Evolutionary conservation across 2,797 vertebrate genomes (phyloP).

Genomic region (Siniperca obscura): DNA sequence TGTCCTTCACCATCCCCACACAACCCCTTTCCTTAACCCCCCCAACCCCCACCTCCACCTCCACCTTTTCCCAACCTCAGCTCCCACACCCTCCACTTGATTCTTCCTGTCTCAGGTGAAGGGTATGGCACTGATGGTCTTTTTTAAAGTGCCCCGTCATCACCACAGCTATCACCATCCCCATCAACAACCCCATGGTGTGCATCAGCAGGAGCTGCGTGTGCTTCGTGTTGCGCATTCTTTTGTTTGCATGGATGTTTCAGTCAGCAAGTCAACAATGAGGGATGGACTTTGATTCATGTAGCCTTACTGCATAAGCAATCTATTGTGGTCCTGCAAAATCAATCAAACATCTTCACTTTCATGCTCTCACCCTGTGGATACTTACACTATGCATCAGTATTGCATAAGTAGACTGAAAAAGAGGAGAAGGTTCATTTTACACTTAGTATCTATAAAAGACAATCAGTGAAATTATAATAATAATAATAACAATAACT

Average conservation of each 20-base stretch:
- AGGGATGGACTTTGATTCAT: constrained; percentile 23
- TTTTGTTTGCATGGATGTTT: constrained; percentile 54
- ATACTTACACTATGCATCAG: neutral
- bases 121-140: constrained; percentile 19
- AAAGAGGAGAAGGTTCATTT: neutral
- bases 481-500: no score
- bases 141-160: neutral
- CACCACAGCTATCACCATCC: neutral
- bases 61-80: constrained; percentile 8
- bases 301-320: neutral
- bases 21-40: constrained; percentile 6
- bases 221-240: neutral
- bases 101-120: constrained; percentile 29
- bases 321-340: neutral
- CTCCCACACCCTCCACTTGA: neutral
- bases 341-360: no score
- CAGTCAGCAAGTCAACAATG: constrained; percentile 44
- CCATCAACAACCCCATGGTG: neutral
- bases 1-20: constrained; percentile 70
- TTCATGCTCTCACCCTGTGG: neutral
- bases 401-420: neutral
- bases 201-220: neutral
- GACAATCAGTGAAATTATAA: no score
- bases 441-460: no score
- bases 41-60: neutral